Conservation (phyloP, 2,113 vertebrate genomes). For the Bubo bubo region DNA sequence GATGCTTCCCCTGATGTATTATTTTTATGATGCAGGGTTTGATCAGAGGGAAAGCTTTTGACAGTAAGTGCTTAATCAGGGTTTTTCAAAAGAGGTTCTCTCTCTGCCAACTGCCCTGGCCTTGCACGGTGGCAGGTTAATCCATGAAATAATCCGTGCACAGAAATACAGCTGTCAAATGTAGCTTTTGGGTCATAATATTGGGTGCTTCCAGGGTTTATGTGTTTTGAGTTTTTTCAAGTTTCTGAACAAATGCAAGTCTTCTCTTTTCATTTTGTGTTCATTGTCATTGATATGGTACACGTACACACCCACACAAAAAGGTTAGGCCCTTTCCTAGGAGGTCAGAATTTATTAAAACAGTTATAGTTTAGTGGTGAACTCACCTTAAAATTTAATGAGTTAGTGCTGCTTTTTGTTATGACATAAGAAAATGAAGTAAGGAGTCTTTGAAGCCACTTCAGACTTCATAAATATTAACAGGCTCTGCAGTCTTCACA, state of each 20-base stretch:
- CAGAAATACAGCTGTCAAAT: background rate
- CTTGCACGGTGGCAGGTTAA: background rate
- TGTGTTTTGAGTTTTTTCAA: background rate
- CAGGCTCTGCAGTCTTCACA: constrained; percentile 12
- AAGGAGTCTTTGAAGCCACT: constrained; percentile 50
- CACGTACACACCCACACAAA: too few relatives aligned
- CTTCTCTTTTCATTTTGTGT: background rate
- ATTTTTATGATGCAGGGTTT: background rate
- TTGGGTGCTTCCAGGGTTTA: background rate
- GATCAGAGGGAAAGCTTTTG: constrained; percentile 1
- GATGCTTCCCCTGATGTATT: background rate
- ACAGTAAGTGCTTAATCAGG: background rate
- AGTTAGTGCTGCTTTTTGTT: background rate
- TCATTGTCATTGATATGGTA: background rate
- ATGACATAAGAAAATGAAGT: constrained; percentile 3
- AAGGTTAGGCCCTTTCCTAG: background rate
- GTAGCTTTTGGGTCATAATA: background rate
- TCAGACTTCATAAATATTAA: constrained; percentile 60
- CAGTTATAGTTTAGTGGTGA: background rate
- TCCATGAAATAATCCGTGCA: background rate
- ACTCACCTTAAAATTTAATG: background rate
- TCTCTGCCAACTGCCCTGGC: background rate
- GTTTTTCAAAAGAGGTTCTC: background rate
- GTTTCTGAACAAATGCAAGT: background rate
- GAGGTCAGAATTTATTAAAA: background rate